Evolutionary conservation across 2,888 invertebrate species (phyloP).

Genomic region (Stenurella melanura): DNA sequence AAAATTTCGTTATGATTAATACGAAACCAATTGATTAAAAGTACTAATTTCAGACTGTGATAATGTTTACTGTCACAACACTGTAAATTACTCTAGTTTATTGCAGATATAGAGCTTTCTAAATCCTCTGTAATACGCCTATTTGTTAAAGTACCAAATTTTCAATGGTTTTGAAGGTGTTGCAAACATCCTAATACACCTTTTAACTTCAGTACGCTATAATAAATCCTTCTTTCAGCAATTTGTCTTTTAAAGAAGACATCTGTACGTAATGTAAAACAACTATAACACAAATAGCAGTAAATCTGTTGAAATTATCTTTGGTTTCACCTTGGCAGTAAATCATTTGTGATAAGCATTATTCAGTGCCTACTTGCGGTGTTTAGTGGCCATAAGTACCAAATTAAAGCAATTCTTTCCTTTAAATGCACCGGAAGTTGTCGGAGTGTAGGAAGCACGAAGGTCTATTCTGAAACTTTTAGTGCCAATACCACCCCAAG

Average conservation of each 20-base stretch:
- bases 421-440: slow-evolving; percentile 62
- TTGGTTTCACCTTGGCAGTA: slow-evolving; percentile 50
- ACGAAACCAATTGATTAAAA: no score
- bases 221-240: slow-evolving; percentile 51
- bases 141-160: slow-evolving; percentile 9
- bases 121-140: not conserved
- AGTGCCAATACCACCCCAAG: slow-evolving; percentile 62
- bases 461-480: slow-evolving; percentile 52
- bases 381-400: slow-evolving; percentile 61
- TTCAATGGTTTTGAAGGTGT: slow-evolving; percentile 39
- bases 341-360: slow-evolving; percentile 52
- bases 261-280: slow-evolving; percentile 52
- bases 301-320: slow-evolving; percentile 45
- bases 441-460: slow-evolving; percentile 57
- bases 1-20: no score
- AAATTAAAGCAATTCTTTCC: slow-evolving; percentile 64
- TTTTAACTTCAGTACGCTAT: slow-evolving; percentile 28
- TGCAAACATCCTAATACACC: slow-evolving; percentile 29
- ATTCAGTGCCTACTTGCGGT: slow-evolving; percentile 60
- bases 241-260: slow-evolving; percentile 53
- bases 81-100: not conserved
- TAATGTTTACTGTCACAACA: no score
- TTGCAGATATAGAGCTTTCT: not conserved
- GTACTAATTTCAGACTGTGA: no score
- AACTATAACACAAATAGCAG: slow-evolving; percentile 45